Percentiles rank a stretch among this genome's conserved stretches.
Evolutionary conservation across 2,797 vertebrate genomes (phyloP).

Genomic region (Buceros bicornis): DNA sequence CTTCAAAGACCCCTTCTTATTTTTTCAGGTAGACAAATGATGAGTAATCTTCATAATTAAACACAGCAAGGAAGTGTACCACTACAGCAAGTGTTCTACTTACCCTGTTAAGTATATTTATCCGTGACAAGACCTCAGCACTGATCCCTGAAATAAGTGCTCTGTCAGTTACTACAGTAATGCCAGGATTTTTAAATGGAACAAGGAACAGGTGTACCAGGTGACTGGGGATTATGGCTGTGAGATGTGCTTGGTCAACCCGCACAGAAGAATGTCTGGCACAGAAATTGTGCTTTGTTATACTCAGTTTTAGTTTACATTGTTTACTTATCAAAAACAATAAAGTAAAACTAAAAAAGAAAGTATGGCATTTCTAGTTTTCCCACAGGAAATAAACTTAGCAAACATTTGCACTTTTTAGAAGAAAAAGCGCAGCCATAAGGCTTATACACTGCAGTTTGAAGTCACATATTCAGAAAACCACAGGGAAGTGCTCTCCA

Average conservation of each 20-base stretch:
- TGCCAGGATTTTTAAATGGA: background rate
- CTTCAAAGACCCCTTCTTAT: background rate
- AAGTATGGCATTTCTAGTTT: background rate
- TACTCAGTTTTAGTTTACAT: background rate
- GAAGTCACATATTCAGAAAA: background rate
- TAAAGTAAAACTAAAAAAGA: background rate
- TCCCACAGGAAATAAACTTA: background rate
- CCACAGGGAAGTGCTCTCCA: background rate
- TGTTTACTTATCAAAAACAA: background rate
- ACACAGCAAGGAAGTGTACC: background rate
- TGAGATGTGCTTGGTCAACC: background rate
- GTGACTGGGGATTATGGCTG: background rate
- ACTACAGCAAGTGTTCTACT: no score
- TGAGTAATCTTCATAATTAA: slow-evolving; percentile 22
- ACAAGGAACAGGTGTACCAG: background rate
- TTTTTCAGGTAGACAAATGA: background rate
- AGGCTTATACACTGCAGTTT: background rate
- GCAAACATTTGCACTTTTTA: background rate
- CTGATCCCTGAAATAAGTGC: background rate
- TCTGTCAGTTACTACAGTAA: background rate
- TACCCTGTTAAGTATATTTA: no score
- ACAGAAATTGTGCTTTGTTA: background rate
- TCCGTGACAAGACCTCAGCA: background rate
- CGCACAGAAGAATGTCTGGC: background rate
- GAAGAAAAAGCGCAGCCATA: background rate